Conservation (phyloP, 1,140 invertebrate genomes). For the Scaptomyza pallida region DNA sequence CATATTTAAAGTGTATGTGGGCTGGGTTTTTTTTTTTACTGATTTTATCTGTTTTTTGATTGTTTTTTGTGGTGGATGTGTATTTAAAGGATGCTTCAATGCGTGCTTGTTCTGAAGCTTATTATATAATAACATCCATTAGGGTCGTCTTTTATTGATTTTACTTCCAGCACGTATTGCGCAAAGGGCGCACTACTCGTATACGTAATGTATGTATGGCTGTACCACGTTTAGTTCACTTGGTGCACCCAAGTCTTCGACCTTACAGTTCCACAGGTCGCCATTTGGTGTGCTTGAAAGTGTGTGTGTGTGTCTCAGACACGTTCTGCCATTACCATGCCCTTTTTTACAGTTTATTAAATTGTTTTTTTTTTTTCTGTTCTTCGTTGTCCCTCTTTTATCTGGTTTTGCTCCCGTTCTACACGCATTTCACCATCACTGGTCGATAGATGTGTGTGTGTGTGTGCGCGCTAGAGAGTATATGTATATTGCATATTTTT, state of each 20-base stretch:
- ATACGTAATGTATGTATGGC: not conserved
- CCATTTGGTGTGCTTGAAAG: not conserved
- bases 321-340: slow-evolving; percentile 75
- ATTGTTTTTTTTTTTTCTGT: slow-evolving; percentile 57
- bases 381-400: slow-evolving; percentile 11
- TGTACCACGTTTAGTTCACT: too few relatives aligned
- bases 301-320: slow-evolving; percentile 48
- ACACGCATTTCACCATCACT: slow-evolving; percentile 4
- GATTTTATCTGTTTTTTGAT: too few relatives aligned
- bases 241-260: too few relatives aligned
- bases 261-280: too few relatives aligned
- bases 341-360: slow-evolving; percentile 82
- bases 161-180: slow-evolving; percentile 70
- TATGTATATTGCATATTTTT: slow-evolving; percentile 29
- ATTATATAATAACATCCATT: slow-evolving; percentile 82
- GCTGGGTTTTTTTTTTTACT: too few relatives aligned
- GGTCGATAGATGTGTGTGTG: not conserved
- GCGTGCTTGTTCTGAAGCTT: slow-evolving; percentile 72
- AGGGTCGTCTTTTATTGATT: slow-evolving; percentile 73
- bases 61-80: not conserved
- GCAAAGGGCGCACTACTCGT: slow-evolving; percentile 19
- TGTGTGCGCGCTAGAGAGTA: not conserved
- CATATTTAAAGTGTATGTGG: too few relatives aligned
- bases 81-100: slow-evolving; percentile 48
- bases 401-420: not conserved